Evolutionary conservation across 2,888 invertebrate genomes (phyloP).

Genomic region (Tinea trinotella): DNA sequence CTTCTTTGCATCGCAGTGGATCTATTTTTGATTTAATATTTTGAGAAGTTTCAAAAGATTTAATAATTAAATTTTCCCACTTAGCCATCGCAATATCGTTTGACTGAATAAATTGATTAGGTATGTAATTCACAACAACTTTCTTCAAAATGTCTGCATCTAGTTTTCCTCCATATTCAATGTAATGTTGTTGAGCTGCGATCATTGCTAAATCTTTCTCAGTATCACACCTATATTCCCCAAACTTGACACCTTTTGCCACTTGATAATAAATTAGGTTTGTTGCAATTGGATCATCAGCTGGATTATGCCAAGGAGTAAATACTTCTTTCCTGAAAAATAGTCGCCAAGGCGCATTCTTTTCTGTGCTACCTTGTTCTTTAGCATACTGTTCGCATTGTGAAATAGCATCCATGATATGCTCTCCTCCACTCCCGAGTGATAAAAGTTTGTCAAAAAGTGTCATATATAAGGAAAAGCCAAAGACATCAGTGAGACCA

Average conservation of each 20-base stretch:
- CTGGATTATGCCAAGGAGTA: constrained; percentile 92
- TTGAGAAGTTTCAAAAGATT: constrained; percentile 80
- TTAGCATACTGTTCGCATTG: constrained; percentile 96
- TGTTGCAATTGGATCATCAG: constrained; percentile 84
- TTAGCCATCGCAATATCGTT: constrained; percentile 75
- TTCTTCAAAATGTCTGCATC: constrained; percentile 78
- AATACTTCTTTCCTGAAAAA: constrained; percentile 93
- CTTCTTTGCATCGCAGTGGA: constrained; percentile 83
- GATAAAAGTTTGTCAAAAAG: constrained; percentile 93
- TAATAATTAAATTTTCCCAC: constrained; percentile 81
- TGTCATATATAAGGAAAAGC: constrained; percentile 93
- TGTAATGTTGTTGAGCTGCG: constrained; percentile 91
- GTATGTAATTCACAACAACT: constrained; percentile 85
- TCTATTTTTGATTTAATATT: constrained; percentile 79
- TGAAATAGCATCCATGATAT: constrained; percentile 96
- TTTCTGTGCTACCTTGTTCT: constrained; percentile 88
- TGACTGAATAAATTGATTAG: constrained; percentile 78
- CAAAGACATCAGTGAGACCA: constrained; percentile 85
- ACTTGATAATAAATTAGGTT: constrained; percentile 93
- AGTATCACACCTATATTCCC: constrained; percentile 89
- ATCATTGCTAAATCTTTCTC: constrained; percentile 91
- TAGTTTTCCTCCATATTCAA: constrained; percentile 81
- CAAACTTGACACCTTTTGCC: constrained; percentile 89
- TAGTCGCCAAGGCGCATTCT: constrained; percentile 89
- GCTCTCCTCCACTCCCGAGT: constrained; percentile 89